Base-by-base conservation (phyloP, 1,140 invertebrate genomes). In the Colletes gigas region DNA sequence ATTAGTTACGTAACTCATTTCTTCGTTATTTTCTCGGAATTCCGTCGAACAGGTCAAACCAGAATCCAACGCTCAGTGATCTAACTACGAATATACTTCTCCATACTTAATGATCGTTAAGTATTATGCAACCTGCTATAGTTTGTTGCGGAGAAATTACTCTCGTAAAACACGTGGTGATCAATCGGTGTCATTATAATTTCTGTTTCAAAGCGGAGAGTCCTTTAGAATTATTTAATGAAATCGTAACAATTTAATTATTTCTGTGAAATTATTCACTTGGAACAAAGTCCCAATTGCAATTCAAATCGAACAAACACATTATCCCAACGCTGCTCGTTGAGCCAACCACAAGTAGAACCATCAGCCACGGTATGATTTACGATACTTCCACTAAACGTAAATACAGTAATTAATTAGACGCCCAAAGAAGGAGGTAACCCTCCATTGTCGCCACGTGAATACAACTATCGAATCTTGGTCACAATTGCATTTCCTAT, bases 1-100 rank as follows among this genome's bases (percentile, higher is more conserved):
- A 59, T 19, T 41, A 54, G 39, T 79, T 79, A 47, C 50, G 70
- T 39, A 79, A 79, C 59, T 19, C 47, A 15, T 17, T 65, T 55
- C 50, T 72, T 63, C 44, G 14, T 52, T 71, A 63, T 70, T 44
- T 17, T 1, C 47, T 21, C 41, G 17, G 9, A 15, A 17, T 67
- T 67, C 14, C 39, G 9, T 63, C 47, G 57, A 30, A 19, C 76
- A 50, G 67, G 67, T 62, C 39, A 17, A 70, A 44, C 10, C 65
- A 21, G 44, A 62, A 60, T 50, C 21, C 10, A 6, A 59, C 17
- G 47, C 41, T n/a, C 17, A 50, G 5, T n/a, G 7, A 44, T 9
- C 7, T 7, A 39, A 4, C 72, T n/a, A 44, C 4, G 17, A 44
- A 15, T 19, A n/a, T 5, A 47, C 19, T 47, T 68, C 54, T 19